Evolutionary conservation across 2,797 vertebrate species (phyloP), one percentile per base, ranked within the genome.

Genomic region (Hybognathus amarus): DNA sequence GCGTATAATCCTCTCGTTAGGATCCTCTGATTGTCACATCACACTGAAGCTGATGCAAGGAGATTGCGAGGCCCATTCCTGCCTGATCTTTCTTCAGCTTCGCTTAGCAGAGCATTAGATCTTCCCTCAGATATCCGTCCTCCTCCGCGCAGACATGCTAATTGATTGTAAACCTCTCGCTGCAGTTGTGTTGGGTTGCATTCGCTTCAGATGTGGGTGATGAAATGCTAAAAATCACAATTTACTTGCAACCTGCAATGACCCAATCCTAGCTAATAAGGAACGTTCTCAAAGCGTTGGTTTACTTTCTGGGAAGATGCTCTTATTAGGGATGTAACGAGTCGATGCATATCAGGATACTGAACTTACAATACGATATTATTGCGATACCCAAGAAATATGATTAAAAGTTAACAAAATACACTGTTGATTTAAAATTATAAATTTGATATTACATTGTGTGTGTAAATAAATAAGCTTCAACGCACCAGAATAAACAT

Each of bases 1-100:
- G 82, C 82, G 67, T 82, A 84, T 87, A 87, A 85, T 88, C 84
- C 85, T 87, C 85, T 87, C 84, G 59, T 87, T 87, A 87, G 83
- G 78, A 67, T 79, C 83, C 84, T 74, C 85, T 56, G 83, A 83
- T 88, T 85, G 83, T 84, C 85, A 77, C 70, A 63, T 88, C 87
- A 69, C 56, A 61, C 81, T 88, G 81, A 87, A 42, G 81, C 85
- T 84, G 85, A 85, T 88, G 81, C 22, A 75, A 70, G 69, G 56
- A 75, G 86, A 70, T 77, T 77, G 56, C 73, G 42, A 33, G 63
- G 73, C 71, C 70, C 59, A n/a, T 64, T 36, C 30, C 52, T 61
- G 75, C 64, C 83, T 47, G 63, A 63, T 85, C 59, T 24, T 52
- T 68, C 75, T 85, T 82, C 67, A 38, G 84, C 76, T 78, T 71